Evolutionary conservation across 2,888 invertebrate species (phyloP), one percentile per base, ranked within the genome.

Genomic region (Ephialtes manifestator): DNA sequence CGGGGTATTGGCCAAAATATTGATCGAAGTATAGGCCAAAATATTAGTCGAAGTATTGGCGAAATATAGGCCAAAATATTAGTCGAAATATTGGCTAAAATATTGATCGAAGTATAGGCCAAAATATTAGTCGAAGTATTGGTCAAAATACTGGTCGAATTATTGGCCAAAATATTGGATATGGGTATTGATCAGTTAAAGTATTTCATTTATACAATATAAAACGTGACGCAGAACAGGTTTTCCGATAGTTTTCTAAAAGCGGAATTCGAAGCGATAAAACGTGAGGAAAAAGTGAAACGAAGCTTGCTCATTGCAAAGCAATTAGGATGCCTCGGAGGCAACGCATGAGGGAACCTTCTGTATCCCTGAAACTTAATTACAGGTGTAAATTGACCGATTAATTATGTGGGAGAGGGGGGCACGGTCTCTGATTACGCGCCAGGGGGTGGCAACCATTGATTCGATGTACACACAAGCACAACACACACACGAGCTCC

Each of bases 381-480:
- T 84, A 84, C 81, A 84, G 84, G 84, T 84, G 81, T 84, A 84
- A 84, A 84, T 84, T 84, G 84, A 84, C 81, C 81, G 84, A 84
- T 84, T 81, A 84, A 84, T 84, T 84, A 84, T 84, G 84, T 77
- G 60, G 77, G 77, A 65, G 31, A 68, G 24, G 11, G 35, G 46
- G 71, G 76, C 35, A 60, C 18, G 18, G 65, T 39, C 65, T 51
- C 77, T 81, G 84, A 84, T 84, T 84, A 81, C 77, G 77, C 81
- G 77, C 77, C 72, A 72, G 68, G 74, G 81, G 84, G 81, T 81
- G 80, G 71, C 55, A 68, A 74, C 77, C 84, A 81, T 84, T 77
- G 84, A 81, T 84, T 84, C 84, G 67, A 68, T 51, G 67, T 46
- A 24, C 63, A 70, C 71, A 72, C 84, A 31, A 39, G 10, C 10